These are phyloP conservation scores for Dromiciops gliroides DNA, from an alignment of 2,113 vertebrate species.

Conservation along the genomic window DNA sequence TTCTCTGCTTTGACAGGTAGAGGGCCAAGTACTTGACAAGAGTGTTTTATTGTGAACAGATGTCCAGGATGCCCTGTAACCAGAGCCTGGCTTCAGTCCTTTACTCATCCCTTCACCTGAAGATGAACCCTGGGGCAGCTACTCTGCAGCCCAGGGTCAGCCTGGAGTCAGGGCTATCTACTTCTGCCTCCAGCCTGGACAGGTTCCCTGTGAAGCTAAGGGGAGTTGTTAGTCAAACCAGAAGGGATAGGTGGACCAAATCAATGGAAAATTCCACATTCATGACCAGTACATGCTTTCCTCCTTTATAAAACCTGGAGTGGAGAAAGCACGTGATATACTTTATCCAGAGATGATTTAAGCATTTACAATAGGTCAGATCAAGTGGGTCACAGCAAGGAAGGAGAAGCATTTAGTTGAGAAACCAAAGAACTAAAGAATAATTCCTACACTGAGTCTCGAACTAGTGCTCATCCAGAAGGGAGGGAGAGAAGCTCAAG, in stretches of 20 bases:
- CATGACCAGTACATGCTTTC: slow-evolving; percentile 34
- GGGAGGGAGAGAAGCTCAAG: not conserved
- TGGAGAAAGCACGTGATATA: slow-evolving; percentile 15
- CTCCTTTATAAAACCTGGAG: slow-evolving; percentile 40
- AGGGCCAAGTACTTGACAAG: slow-evolving; percentile 75
- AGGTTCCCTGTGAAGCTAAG: slow-evolving; percentile 4
- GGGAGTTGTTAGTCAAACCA: slow-evolving; percentile 36
- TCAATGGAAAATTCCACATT: slow-evolving; percentile 54
- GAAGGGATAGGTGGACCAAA: slow-evolving; percentile 18
- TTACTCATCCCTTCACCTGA: slow-evolving; percentile 81
- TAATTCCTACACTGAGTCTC: not conserved
- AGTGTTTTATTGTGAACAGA: slow-evolving; percentile 86
- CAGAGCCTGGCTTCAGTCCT: slow-evolving; percentile 63
- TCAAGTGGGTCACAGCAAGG: not conserved
- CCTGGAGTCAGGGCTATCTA: slow-evolving; percentile 11
- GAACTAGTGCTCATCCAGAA: not conserved
- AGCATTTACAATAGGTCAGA: not conserved
- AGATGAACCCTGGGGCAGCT: slow-evolving; percentile 80
- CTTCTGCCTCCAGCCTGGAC: not conserved
- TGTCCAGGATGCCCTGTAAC: slow-evolving; percentile 81
- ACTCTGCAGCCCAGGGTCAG: slow-evolving; percentile 74
- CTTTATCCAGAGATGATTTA: slow-evolving; percentile 17
- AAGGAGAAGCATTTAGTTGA: not conserved
- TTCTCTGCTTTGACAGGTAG: slow-evolving; percentile 55
- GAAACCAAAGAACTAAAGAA: slow-evolving; percentile 14